These are phyloP conservation scores for Notothenia rossii DNA, from an alignment of 2,113 vertebrate species.

Conservation along the genomic window DNA sequence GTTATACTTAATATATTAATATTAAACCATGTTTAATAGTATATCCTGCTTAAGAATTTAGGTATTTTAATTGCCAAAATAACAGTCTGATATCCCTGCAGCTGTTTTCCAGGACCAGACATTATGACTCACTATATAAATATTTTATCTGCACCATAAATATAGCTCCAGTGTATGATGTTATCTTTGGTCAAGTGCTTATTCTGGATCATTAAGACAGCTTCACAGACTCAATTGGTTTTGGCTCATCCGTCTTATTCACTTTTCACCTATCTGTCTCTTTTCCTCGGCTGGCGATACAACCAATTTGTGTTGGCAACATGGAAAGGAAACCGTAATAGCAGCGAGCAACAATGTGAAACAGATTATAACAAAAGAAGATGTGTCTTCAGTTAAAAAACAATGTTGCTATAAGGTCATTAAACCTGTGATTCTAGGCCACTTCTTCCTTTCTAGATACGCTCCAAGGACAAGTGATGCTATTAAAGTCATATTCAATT, in stretches of 20 bases:
- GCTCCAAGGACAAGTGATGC: constrained; percentile 4
- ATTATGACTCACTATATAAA: constrained; percentile 78
- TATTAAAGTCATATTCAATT: background rate
- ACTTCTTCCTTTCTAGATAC: background rate
- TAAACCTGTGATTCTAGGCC: too few relatives aligned
- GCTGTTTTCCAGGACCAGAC: constrained; percentile 75
- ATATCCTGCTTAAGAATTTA: constrained; percentile 37
- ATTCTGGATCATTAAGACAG: constrained; percentile 70
- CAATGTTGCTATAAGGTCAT: background rate
- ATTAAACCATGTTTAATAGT: constrained; percentile 23
- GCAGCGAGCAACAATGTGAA: constrained; percentile 27
- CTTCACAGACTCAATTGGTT: constrained; percentile 43
- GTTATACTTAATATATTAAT: constrained; percentile 3
- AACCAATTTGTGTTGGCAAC: constrained; percentile 39
- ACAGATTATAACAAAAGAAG: constrained; percentile 12
- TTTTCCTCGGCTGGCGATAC: constrained; percentile 19
- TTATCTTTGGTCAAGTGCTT: constrained; percentile 80
- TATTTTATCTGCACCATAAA: constrained; percentile 80
- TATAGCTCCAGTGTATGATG: constrained; percentile 66
- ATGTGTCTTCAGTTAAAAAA: background rate
- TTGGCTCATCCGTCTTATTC: constrained; percentile 68
- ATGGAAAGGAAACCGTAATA: constrained; percentile 9
- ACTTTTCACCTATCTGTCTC: constrained; percentile 50
- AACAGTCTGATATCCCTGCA: constrained; percentile 62
- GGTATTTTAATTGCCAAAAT: constrained; percentile 60